Evolutionary conservation across 2,113 vertebrate genomes (phyloP).

Genomic region (Sprattus sprattus): DNA sequence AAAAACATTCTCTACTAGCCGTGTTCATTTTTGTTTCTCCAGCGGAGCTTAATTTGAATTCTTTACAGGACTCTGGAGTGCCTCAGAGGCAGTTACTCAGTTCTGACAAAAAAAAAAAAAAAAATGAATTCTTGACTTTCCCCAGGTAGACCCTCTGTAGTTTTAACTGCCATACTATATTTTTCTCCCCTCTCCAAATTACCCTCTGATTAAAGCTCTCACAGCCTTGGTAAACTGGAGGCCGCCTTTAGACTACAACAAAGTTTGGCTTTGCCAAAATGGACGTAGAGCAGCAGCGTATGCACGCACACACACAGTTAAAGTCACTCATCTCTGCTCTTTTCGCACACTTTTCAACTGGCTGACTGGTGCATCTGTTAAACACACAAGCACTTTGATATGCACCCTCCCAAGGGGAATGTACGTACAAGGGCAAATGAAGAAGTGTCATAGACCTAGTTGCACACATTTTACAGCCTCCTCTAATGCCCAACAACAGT

Average conservation of each 20-base stretch:
- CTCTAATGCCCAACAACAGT: neutral
- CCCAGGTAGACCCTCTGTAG: constrained; percentile 7
- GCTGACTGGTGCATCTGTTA: constrained; percentile 34
- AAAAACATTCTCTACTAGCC: neutral
- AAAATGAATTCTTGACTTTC: neutral
- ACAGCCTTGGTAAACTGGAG: neutral
- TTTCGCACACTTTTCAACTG: neutral
- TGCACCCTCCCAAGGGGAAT: neutral
- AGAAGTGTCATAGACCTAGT: neutral
- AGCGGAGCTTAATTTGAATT: neutral
- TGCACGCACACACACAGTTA: neutral
- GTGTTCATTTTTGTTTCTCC: neutral
- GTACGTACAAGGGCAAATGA: neutral
- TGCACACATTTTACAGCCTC: neutral
- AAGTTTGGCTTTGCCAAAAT: neutral
- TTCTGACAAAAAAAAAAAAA: neutral
- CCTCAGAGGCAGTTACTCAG: neutral
- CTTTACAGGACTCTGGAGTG: neutral
- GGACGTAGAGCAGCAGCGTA: neutral
- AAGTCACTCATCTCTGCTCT: neutral
- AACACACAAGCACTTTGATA: constrained; percentile 20
- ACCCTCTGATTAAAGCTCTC: neutral
- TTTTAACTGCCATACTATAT: neutral
- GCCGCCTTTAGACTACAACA: neutral
- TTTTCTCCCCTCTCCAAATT: neutral